Evolutionary conservation across 2,888 invertebrate species (phyloP).

Genomic region (Siphlonurus alternatus): DNA sequence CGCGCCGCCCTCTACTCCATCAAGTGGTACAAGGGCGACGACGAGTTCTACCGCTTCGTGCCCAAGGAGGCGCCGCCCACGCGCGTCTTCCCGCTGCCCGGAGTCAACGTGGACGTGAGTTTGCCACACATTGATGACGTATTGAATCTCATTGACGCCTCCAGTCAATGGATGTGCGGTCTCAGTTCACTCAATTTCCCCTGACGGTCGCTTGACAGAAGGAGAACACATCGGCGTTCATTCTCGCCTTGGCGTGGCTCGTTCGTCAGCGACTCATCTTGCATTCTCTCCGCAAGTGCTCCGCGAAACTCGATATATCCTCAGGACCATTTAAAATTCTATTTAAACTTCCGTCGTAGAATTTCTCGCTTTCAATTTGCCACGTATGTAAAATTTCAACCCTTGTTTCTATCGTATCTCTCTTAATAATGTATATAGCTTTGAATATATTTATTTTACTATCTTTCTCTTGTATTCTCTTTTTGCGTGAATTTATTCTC

Average conservation of each 20-base stretch:
- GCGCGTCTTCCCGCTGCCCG: conserved; percentile 46
- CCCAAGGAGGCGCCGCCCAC: conserved; percentile 53
- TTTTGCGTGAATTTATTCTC: neutral
- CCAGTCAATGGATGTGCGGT: too few relatives aligned
- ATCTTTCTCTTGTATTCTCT: neutral
- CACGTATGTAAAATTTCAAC: neutral
- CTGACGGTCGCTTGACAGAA: too few relatives aligned
- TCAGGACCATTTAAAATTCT: neutral
- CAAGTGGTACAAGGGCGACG: conserved; percentile 55
- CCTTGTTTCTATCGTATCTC: neutral
- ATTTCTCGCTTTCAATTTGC: neutral
- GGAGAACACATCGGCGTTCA: too few relatives aligned
- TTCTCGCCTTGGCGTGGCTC: neutral
- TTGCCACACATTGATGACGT: too few relatives aligned
- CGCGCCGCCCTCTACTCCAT: conserved; percentile 52
- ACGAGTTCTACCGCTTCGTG: conserved; percentile 59
- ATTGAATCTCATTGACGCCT: too few relatives aligned
- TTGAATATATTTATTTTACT: neutral
- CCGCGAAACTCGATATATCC: neutral
- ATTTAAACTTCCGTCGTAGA: neutral
- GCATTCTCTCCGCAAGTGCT: neutral
- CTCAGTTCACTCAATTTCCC: too few relatives aligned
- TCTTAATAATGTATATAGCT: neutral
- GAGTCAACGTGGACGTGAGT: conserved; percentile 58
- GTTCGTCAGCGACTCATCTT: neutral